A percentile compares a stretch with the other conserved stretches of the same genome.
Conservation (phyloP, 2,113 vertebrate species). For the Gambusia holbrooki region DNA sequence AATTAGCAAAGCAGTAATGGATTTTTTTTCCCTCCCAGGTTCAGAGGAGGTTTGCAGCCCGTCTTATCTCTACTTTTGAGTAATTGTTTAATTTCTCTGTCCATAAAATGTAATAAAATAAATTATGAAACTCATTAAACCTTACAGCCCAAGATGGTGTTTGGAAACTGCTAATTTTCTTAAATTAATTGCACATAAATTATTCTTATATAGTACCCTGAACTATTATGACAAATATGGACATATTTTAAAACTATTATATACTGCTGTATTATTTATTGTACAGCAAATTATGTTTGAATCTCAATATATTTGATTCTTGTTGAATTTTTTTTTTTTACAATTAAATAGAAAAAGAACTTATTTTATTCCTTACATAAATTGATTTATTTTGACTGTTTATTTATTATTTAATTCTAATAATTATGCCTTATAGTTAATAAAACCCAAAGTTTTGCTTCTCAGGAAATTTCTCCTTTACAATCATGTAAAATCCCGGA, state of each 20-base stretch:
- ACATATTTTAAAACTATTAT: not conserved
- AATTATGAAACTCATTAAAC: conserved; percentile 2
- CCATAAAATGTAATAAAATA: not conserved
- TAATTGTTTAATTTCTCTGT: not conserved
- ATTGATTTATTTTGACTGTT: too few species aligned
- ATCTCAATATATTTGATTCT: not conserved
- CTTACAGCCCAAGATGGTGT: not conserved
- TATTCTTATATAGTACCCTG: not conserved
- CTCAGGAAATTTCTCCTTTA: too few species aligned
- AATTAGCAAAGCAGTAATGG: not conserved
- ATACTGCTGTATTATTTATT: not conserved
- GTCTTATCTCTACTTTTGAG: not conserved
- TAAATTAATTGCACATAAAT: not conserved
- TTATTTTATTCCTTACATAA: too few species aligned
- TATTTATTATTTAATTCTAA: too few species aligned
- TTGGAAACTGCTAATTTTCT: not conserved
- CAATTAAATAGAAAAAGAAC: too few species aligned
- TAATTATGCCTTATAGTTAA: too few species aligned
- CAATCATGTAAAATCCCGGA: not conserved
- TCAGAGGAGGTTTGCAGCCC: too few species aligned
- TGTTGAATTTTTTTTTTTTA: too few species aligned
- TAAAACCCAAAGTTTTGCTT: too few species aligned
- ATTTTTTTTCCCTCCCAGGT: not conserved
- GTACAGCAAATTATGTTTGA: not conserved
- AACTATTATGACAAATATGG: not conserved